Evolutionary conservation across 2,888 invertebrate species (phyloP), one percentile per base, ranked within the genome.

Genomic region (Endotricha flammealis): DNA sequence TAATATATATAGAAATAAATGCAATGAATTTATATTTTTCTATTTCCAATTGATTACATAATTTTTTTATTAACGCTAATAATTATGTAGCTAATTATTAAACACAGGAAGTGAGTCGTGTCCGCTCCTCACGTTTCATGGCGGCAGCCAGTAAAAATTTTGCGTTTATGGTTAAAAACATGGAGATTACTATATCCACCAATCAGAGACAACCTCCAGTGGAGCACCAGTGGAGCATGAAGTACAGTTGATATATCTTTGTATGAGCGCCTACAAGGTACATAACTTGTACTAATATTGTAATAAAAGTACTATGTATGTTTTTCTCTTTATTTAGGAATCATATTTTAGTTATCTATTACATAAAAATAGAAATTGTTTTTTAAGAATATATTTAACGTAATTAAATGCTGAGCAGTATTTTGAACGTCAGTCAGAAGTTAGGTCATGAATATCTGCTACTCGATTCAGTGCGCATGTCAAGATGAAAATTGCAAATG

Each of bases 401-500:
- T n/a, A 1, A 10, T 9, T 3, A 7, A 17, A 0, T 20, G 8
- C 11, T 16, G 14, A 11, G 24, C 11, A 24, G 5, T 9, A 9
- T 9, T 12, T 31, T 37, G 35, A 33, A 64, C 78, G 61, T 44
- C 60, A 45, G 50, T 56, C 54, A 54, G 79, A 82, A 52, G 75
- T 60, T 71, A 72, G 52, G 53, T 72, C 71, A 65, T 63, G 59
- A 71, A 68, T 75, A 73, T 79, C 81, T 81, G 76, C 81, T 77
- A 70, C 69, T 67, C 75, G 74, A 82, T 79, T 68, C 77, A 85
- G 75, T 87, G 92, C 91, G 92, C 92, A 92, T 90, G 91, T 90
- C 91, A 91, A 87, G 89, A 90, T 90, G 90, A 90, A 92, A 92
- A 95, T 94, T 95, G 94, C 95, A 96, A 96, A 97, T 97, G 96